These are phyloP conservation scores for Calliscelio sp. DNA, from an alignment of 2,888 invertebrate species.

Conservation along the genomic window DNA sequence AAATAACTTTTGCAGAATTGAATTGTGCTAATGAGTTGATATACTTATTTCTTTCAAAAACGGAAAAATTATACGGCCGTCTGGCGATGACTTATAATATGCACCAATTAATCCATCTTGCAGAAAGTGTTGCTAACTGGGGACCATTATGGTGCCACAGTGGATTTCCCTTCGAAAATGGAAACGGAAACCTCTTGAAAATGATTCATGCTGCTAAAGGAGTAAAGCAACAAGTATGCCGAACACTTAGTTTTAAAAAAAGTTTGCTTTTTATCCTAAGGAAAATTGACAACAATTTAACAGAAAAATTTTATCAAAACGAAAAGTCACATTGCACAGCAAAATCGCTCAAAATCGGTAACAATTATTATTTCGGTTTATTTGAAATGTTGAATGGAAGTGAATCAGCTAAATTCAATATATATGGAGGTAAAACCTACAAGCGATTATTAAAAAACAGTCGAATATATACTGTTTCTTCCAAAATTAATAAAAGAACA, in stretches of 20 bases:
- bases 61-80: conserved; percentile 13
- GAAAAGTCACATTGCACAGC: too few relatives aligned
- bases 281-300: too few relatives aligned
- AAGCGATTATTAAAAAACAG: too few relatives aligned
- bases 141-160: conserved; percentile 9
- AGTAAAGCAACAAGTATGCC: conserved; percentile 12
- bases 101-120: conserved; percentile 37
- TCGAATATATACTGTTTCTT: too few relatives aligned
- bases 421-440: too few relatives aligned
- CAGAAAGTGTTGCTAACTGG: conserved; percentile 15
- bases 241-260: neutral
- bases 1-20: neutral
- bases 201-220: conserved; percentile 21
- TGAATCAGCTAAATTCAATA: too few relatives aligned
- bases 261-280: too few relatives aligned
- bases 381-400: too few relatives aligned
- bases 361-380: too few relatives aligned
- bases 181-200: conserved; percentile 10
- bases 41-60: neutral
- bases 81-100: conserved; percentile 42
- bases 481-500: too few relatives aligned
- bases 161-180: conserved; percentile 23
- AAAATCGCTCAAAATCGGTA: too few relatives aligned
- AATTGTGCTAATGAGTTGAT: conserved; percentile 14
- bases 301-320: too few relatives aligned